Evolutionary conservation across 2,797 vertebrate species (phyloP).

Genomic region (Ficedula albicollis): DNA sequence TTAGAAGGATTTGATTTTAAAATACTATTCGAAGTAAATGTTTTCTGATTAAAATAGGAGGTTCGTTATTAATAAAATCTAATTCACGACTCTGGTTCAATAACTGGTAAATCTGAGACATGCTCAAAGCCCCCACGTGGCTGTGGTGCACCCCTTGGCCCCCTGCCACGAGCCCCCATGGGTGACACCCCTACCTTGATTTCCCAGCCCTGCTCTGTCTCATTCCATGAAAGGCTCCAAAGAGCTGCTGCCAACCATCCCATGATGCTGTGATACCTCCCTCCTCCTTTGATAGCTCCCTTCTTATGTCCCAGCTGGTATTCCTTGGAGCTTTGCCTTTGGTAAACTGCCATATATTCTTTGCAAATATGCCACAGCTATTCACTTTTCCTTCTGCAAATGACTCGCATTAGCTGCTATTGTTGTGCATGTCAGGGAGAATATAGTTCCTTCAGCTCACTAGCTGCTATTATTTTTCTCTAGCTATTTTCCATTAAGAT

Average conservation of each 20-base stretch:
- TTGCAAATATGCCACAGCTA: conserved; percentile 73
- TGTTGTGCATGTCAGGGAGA: conserved; percentile 69
- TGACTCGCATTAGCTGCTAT: conserved; percentile 73
- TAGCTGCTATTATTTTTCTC: conserved; percentile 63
- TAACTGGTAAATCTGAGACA: neutral
- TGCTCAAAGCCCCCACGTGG: neutral
- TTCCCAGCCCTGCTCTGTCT: conserved; percentile 15
- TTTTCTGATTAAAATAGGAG: neutral
- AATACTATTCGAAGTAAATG: neutral
- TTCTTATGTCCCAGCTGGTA: conserved; percentile 76
- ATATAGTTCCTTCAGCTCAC: conserved; percentile 62
- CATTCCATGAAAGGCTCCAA: conserved; percentile 9
- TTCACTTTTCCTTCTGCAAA: conserved; percentile 74
- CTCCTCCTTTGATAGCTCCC: conserved; percentile 65
- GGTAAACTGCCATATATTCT: conserved; percentile 74
- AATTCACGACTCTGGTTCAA: neutral
- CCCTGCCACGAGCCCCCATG: neutral
- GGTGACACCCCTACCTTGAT: conserved; percentile 41
- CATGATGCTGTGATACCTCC: conserved; percentile 65
- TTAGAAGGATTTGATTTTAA: neutral
- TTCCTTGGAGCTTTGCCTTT: conserved; percentile 76
- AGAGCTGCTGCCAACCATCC: conserved; percentile 63
- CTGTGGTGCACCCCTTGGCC: neutral
- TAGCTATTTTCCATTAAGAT: conserved; percentile 56
- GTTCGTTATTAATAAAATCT: neutral